A percentile compares a stretch with the other conserved stretches of the same genome.
Conservation (phyloP, 2,113 vertebrate genomes). For the Chaetodon auriga region DNA sequence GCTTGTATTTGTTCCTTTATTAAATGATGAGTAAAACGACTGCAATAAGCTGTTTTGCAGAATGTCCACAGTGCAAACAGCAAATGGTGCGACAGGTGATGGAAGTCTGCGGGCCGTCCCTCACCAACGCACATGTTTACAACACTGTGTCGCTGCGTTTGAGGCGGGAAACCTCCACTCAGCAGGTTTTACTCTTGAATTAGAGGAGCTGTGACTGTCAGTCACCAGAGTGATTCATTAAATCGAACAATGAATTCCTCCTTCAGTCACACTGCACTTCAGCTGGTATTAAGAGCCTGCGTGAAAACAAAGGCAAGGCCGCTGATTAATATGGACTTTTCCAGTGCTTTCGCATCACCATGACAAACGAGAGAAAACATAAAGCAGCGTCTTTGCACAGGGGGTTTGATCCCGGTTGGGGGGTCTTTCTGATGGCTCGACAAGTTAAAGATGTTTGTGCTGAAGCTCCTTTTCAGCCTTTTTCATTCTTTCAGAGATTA, state of each 20-base stretch:
- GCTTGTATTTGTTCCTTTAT: background rate
- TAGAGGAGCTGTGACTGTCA: constrained; percentile 24
- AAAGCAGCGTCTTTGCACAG: fast-evolving
- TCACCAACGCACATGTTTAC: constrained; percentile 3
- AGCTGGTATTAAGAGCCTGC: background rate
- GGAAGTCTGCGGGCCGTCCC: background rate
- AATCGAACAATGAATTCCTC: background rate
- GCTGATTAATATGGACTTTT: background rate
- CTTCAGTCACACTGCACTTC: background rate
- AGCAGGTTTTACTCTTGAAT: constrained; percentile 18
- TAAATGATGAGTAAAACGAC: constrained; percentile 7
- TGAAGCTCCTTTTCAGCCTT: background rate
- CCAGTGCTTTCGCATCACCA: background rate
- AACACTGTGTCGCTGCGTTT: background rate
- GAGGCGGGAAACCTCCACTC: constrained; percentile 10
- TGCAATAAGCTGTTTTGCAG: background rate
- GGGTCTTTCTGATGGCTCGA: background rate
- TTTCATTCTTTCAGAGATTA: background rate
- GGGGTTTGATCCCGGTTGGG: background rate
- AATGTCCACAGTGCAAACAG: background rate
- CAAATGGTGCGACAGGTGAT: constrained; percentile 34
- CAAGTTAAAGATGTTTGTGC: background rate
- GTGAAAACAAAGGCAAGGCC: background rate
- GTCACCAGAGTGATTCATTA: background rate
- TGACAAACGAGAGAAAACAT: background rate